These are phyloP conservation scores for Euborellia annulipes DNA, from an alignment of 1,140 invertebrate genomes.

Conservation along the genomic window DNA sequence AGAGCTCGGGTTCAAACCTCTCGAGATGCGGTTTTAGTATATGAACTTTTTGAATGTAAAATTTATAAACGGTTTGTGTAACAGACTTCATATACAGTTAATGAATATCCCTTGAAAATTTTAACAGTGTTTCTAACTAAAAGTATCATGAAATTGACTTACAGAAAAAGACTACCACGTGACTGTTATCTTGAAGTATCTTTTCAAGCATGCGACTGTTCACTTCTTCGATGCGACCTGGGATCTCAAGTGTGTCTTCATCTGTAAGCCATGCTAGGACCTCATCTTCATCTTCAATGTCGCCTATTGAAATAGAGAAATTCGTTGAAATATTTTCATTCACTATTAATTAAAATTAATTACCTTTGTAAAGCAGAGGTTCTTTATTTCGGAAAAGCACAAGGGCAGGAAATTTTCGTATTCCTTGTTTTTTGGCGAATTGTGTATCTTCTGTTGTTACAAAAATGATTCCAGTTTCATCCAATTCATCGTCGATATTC, in stretches of 20 bases:
- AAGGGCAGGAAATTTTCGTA: conserved; percentile 68
- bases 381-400: conserved; percentile 85
- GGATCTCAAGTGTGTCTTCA: conserved; percentile 78
- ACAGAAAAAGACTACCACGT: conserved; percentile 88
- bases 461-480: conserved; percentile 85
- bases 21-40: too few species aligned
- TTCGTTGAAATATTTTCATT: too few species aligned
- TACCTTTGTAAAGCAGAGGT: conserved; percentile 54
- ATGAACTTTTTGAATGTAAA: too few species aligned
- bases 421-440: conserved; percentile 70
- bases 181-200: conserved; percentile 70
- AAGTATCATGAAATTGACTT: conserved; percentile 36
- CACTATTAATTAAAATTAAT: conserved; percentile 6
- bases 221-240: conserved; percentile 87
- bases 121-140: too few species aligned
- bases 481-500: conserved; percentile 85
- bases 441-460: conserved; percentile 75
- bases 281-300: conserved; percentile 80
- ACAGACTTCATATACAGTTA: too few species aligned
- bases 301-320: conserved; percentile 32
- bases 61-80: too few species aligned
- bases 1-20: too few species aligned
- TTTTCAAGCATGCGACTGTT: conserved; percentile 83
- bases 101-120: too few species aligned
- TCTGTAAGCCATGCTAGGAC: conserved; percentile 81